phyloP scores from a whole-genome alignment of 2,113 vertebrate species.

The Procavia capensis region DNA sequence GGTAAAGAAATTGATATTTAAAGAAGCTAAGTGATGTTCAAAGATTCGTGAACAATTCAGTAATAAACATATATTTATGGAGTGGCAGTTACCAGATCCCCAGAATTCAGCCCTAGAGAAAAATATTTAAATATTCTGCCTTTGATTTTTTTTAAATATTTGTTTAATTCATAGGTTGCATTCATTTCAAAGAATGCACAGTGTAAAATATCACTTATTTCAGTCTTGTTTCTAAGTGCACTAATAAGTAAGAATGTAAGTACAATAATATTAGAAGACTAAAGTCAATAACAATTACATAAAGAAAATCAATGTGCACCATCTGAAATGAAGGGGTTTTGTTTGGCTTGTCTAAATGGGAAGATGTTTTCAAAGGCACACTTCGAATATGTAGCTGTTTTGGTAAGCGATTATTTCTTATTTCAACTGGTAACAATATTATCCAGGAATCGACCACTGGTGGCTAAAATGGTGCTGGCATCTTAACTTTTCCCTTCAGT shows the following conservation, averaged over 20 bases:
- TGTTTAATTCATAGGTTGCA: conserved; percentile 49
- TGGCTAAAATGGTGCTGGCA: conserved; percentile 41
- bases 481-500: conserved; percentile 44
- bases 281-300: conserved; percentile 78
- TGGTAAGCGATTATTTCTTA: conserved; percentile 52
- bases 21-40: conserved; percentile 57
- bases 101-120: conserved; percentile 47
- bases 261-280: conserved; percentile 75
- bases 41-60: conserved; percentile 52
- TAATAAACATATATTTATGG: conserved; percentile 48
- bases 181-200: conserved; percentile 54
- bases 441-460: conserved; percentile 41
- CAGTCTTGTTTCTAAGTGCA: conserved; percentile 74
- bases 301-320: conserved; percentile 75
- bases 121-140: conserved; percentile 48
- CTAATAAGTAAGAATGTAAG: conserved; percentile 73
- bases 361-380: conserved; percentile 66
- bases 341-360: conserved; percentile 60
- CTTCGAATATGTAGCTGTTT: conserved; percentile 50
- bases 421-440: conserved; percentile 28
- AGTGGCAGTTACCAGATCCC: not conserved
- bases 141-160: conserved; percentile 36
- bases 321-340: conserved; percentile 69
- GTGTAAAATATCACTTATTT: conserved; percentile 73
- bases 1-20: conserved; percentile 11